A percentile compares a stretch with the other conserved stretches of the same genome.
Evolutionary conservation across 2,888 invertebrate species (phyloP).

Genomic region (Leucania comma): DNA sequence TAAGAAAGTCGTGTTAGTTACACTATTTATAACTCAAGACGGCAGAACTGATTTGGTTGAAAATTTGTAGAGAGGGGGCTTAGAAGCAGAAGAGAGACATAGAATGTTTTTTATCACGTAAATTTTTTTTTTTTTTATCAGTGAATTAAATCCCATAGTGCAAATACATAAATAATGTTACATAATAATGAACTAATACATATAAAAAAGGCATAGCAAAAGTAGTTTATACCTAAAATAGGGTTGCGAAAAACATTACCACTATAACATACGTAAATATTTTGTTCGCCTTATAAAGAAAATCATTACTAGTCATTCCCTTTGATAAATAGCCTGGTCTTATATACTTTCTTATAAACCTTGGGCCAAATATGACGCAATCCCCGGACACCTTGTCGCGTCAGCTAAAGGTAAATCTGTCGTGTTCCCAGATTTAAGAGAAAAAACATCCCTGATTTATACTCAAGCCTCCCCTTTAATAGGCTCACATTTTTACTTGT

Average conservation of each 20-base stretch:
- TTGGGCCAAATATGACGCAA: conserved; percentile 2
- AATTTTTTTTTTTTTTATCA: too few species aligned
- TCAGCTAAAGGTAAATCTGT: conserved; percentile 23
- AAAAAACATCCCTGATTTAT: conserved; percentile 37
- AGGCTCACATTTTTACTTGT: conserved; percentile 45
- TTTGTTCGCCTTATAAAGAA: conserved; percentile 2
- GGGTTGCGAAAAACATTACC: not conserved
- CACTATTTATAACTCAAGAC: too few species aligned
- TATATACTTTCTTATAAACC: conserved; percentile 23
- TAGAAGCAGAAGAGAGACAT: too few species aligned
- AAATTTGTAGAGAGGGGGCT: too few species aligned
- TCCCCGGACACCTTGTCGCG: conserved; percentile 2
- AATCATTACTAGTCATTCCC: not conserved
- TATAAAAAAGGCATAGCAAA: too few species aligned
- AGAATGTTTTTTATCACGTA: too few species aligned
- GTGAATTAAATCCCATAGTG: too few species aligned
- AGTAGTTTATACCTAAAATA: not conserved
- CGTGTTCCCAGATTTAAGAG: conserved; percentile 35
- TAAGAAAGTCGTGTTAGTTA: too few species aligned
- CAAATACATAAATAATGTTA: too few species aligned
- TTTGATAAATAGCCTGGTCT: conserved; percentile 4
- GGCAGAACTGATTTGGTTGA: too few species aligned
- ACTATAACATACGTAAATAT: not conserved
- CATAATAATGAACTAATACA: too few species aligned
- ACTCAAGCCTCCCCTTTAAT: conserved; percentile 13